phyloP scores from a whole-genome alignment of 2,797 vertebrate species.

The Takifugu rubripes region DNA sequence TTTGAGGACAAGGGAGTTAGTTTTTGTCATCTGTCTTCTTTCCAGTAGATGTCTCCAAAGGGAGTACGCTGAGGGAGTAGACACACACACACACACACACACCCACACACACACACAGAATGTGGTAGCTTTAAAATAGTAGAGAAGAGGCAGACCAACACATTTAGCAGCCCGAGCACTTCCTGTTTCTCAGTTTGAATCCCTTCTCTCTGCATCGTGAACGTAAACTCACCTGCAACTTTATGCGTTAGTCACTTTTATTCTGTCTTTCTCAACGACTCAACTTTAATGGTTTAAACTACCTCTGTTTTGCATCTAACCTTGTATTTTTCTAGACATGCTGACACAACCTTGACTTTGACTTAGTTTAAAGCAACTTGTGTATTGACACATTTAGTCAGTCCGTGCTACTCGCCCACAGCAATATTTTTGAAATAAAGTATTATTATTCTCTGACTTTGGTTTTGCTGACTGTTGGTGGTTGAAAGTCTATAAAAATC shows the following conservation, averaged over 20 bases:
- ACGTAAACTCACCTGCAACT: too few relatives aligned
- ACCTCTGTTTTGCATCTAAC: conserved; percentile 62
- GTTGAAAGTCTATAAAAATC: background rate
- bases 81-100: too few relatives aligned
- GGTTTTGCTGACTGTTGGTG: background rate
- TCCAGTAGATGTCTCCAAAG: too few relatives aligned
- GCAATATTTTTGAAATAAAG: conserved; percentile 60
- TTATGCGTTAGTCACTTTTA: too few relatives aligned
- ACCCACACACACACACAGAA: too few relatives aligned
- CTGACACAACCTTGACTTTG: conserved; percentile 36
- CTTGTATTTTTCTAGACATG: conserved; percentile 46
- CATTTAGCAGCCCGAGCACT: conserved; percentile 47
- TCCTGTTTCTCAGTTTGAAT: conserved; percentile 18
- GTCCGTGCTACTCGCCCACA: conserved; percentile 34
- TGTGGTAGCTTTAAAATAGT: background rate
- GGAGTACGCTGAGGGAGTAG: too few relatives aligned
- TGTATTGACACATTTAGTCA: conserved; percentile 52
- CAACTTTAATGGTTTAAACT: conserved; percentile 57
- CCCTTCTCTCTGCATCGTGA: too few relatives aligned
- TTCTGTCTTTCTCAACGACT: conserved; percentile 3
- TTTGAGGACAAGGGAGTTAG: too few relatives aligned
- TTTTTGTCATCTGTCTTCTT: too few relatives aligned
- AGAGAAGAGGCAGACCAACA: conserved; percentile 17
- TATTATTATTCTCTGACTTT: conserved; percentile 4
- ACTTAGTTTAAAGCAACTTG: conserved; percentile 40